Evolutionary conservation across 2,797 vertebrate species (phyloP), one percentile per base, ranked within the genome.

Genomic region (Sebastes reedi): DNA sequence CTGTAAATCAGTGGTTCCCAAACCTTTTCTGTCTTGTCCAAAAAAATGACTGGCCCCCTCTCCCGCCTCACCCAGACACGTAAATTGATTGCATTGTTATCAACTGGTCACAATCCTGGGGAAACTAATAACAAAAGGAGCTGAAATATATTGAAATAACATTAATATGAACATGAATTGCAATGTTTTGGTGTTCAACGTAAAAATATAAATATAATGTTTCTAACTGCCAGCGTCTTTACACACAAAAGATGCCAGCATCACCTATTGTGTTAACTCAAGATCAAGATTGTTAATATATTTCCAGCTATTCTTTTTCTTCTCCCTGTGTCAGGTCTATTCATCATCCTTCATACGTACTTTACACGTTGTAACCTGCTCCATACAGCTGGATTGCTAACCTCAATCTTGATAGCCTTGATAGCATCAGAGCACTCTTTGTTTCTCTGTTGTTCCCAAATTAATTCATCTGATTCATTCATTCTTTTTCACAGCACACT

Each of bases 1-100:
- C 54, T 84, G 77, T 88, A 78, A 79, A 81, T 72, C 58, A 71
- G 64, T 66, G 74, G 67, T 79, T 75, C 73, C 70, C 73, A 81
- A 79, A 88, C 69, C 10, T 27, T 59, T 59, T 54, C 8, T 76
- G 18, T 39, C 6, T 29, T 36, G 18, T 24, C 24, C 36, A 16
- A 5, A 32, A 25, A 59, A 50, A 46, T 1, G 0, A 29, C 22
- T 25, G 14, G 25, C 13, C 8, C 7, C 25, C 25, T 56, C 18
- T 50, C 46, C 7, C 46, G 7, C 46, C 46, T 50, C 25, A 65
- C 12, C 1, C 7, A 59, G 7, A 59, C 34, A 22, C 14, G 3
- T 3, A 8, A 22, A 58, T 27, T 20, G 20, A 75, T 68, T 58
- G 8, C 12, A 29, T 46, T 42, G 22, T 22, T 16, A 29, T 74